A percentile compares a stretch with the other conserved stretches of the same genome.
These are phyloP conservation scores for Danionella dracula DNA, from an alignment of 2,797 vertebrate species.

Conservation along the genomic window DNA sequence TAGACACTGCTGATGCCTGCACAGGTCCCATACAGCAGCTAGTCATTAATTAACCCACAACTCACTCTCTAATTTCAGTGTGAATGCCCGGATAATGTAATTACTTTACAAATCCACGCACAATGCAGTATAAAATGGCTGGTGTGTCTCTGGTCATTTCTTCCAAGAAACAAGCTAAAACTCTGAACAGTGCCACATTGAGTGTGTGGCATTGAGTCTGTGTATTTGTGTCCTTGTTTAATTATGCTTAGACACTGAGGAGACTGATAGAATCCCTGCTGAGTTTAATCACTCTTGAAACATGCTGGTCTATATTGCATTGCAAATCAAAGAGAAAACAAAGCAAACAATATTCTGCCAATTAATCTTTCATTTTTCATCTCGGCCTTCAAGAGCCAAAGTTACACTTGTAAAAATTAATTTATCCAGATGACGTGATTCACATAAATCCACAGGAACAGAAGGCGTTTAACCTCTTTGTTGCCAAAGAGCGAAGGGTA, in stretches of 20 bases:
- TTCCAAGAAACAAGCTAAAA: too few species aligned
- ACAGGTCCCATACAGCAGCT: too few species aligned
- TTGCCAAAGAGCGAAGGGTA: neutral
- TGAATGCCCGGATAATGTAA: too few species aligned
- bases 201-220: too few species aligned
- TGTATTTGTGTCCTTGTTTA: neutral
- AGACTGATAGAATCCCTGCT: constrained; percentile 18
- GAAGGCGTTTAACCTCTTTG: constrained; percentile 24
- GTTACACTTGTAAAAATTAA: constrained; percentile 9
- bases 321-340: constrained; percentile 9
- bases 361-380: constrained; percentile 13
- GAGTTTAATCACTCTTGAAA: constrained; percentile 27
- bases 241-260: constrained; percentile 42
- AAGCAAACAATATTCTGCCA: neutral
- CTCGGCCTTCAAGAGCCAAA: constrained; percentile 3
- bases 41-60: too few species aligned
- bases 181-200: neutral
- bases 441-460: constrained; percentile 17
- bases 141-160: too few species aligned
- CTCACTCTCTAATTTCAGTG: too few species aligned
- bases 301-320: constrained; percentile 27
- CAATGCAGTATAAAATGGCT: too few species aligned
- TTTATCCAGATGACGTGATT: constrained; percentile 6
- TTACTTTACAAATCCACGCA: too few species aligned
- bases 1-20: too few species aligned